Conservation (phyloP, 2,797 vertebrate genomes). For the Phylloscopus collybita region DNA sequence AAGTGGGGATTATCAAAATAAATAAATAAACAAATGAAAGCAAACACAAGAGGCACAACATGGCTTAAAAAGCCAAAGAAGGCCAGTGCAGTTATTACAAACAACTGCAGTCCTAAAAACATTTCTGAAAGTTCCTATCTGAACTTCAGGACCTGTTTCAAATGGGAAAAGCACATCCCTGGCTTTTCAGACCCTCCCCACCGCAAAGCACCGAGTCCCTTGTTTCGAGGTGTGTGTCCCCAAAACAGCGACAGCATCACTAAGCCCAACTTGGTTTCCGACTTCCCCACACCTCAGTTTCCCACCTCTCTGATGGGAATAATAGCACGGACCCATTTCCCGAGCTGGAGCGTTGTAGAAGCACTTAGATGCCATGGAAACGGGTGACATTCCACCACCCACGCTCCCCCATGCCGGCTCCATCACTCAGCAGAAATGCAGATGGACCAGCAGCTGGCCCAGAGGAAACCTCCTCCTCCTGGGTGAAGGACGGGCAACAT, state of each 20-base stretch:
- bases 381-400: conserved; percentile 33
- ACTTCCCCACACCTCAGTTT: background rate
- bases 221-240: accelerated
- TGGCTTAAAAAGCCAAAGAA: background rate
- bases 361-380: conserved; percentile 60
- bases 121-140: background rate
- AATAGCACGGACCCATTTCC: conserved; percentile 1
- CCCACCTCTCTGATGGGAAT: conserved; percentile 26
- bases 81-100: background rate
- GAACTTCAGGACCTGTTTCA: accelerated
- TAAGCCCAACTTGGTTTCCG: background rate
- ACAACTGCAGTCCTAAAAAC: background rate
- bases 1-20: conserved; percentile 22
- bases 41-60: background rate
- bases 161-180: background rate
- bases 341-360: background rate
- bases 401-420: conserved; percentile 19
- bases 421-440: conserved; percentile 33
- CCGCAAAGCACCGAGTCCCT: background rate
- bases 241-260: background rate
- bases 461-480: background rate
- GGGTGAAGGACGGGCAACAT: background rate
- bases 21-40: conserved; percentile 21
- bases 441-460: background rate
- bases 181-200: background rate